These are phyloP conservation scores for Leucophenga montana DNA, from an alignment of 2,888 invertebrate species.

Conservation along the genomic window DNA sequence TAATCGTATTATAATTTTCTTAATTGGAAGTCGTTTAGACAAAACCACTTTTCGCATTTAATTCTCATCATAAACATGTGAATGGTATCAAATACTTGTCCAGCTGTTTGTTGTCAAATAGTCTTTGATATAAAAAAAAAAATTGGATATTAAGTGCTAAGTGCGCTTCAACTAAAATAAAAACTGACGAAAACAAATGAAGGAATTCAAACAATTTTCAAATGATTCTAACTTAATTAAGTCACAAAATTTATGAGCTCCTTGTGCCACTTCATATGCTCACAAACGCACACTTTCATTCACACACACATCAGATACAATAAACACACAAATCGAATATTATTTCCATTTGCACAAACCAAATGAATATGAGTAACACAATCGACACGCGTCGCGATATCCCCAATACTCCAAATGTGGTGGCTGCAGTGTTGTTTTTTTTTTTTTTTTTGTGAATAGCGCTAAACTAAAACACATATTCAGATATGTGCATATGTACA, in stretches of 20 bases:
- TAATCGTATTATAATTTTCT: too few species aligned
- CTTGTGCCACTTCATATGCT: constrained; percentile 44
- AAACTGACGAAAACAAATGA: constrained; percentile 23
- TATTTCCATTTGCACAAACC: constrained; percentile 32
- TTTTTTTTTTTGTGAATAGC: constrained; percentile 30
- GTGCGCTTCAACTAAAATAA: not conserved
- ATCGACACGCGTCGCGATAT: constrained; percentile 58
- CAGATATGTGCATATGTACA: not conserved
- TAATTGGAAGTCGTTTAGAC: too few species aligned
- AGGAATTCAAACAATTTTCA: constrained; percentile 61
- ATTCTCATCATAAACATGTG: too few species aligned
- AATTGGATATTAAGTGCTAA: not conserved
- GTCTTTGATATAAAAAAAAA: not conserved
- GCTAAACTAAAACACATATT: not conserved
- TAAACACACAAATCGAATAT: constrained; percentile 40
- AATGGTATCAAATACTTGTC: too few species aligned
- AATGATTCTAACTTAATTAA: constrained; percentile 69
- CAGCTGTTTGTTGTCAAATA: not conserved
- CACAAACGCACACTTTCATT: constrained; percentile 37
- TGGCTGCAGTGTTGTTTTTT: too few species aligned
- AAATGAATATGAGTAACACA: constrained; percentile 51
- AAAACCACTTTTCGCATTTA: too few species aligned
- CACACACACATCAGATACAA: constrained; percentile 2
- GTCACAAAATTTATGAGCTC: constrained; percentile 68
- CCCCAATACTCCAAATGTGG: constrained; percentile 32